Percentiles rank a stretch among this genome's conserved stretches.
These are phyloP conservation scores for Actenoides hombroni DNA, from an alignment of 2,113 vertebrate species.

Conservation along the genomic window DNA sequence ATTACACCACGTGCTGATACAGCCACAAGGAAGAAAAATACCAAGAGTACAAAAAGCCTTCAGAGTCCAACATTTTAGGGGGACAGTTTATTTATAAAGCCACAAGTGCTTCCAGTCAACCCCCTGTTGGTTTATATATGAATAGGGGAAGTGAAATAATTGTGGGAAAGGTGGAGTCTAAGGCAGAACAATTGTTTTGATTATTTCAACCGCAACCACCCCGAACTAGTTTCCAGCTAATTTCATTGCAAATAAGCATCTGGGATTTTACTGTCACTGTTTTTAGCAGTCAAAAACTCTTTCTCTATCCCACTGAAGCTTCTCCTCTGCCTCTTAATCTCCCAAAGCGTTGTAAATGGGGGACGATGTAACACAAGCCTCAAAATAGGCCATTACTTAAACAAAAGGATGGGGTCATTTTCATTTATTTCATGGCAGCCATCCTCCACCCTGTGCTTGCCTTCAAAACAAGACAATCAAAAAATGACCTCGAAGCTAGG, in stretches of 20 bases:
- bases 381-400: conserved; percentile 41
- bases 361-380: conserved; percentile 9
- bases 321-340: conserved; percentile 10
- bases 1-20: background rate
- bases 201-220: background rate
- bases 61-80: background rate
- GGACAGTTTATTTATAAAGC: background rate
- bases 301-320: background rate
- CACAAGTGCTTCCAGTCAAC: background rate
- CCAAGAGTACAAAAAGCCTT: background rate
- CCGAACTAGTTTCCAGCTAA: background rate
- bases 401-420: conserved; percentile 42
- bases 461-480: too few species aligned
- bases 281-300: background rate
- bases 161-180: background rate
- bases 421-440: conserved; percentile 36
- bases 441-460: conserved; percentile 40
- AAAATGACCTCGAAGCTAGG: too few species aligned
- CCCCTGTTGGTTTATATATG: background rate
- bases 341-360: background rate
- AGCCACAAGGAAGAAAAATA: background rate
- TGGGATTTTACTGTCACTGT: conserved; percentile 1
- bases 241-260: background rate
- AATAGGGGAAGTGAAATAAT: background rate
- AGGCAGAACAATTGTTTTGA: background rate